Conservation (phyloP, 2,888 invertebrate species). For the Acanthoscelides obtectus region DNA sequence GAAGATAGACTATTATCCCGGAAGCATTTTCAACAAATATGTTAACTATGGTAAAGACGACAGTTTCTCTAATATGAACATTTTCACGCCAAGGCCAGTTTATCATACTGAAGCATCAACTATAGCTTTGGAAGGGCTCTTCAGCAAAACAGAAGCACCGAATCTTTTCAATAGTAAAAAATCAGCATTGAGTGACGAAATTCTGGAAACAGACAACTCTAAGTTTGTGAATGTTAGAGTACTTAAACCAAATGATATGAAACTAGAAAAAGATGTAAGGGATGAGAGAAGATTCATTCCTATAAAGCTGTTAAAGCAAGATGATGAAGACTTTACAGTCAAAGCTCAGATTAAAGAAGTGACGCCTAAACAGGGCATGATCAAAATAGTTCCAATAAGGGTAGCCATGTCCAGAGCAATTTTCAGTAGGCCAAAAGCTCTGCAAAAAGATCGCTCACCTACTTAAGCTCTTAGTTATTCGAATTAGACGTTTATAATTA, state of each 20-base stretch:
- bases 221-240: constrained; percentile 41
- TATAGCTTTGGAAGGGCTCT: constrained; percentile 63
- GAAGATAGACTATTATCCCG: constrained; percentile 43
- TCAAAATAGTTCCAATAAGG: constrained; percentile 44
- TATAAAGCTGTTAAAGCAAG: constrained; percentile 31
- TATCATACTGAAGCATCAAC: constrained; percentile 57
- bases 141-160: constrained; percentile 53
- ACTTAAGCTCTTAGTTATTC: neutral
- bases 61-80: constrained; percentile 40
- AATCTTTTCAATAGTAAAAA: constrained; percentile 15
- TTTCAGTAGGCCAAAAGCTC: neutral
- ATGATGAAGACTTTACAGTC: constrained; percentile 37
- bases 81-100: constrained; percentile 41
- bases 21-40: constrained; percentile 38
- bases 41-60: constrained; percentile 41
- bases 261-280: constrained; percentile 13
- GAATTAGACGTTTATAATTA: neutral
- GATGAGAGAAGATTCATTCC: constrained; percentile 31
- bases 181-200: constrained; percentile 30
- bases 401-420: constrained; percentile 32
- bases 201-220: constrained; percentile 42
- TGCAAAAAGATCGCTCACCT: neutral
- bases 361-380: constrained; percentile 36
- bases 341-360: constrained; percentile 45
- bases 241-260: constrained; percentile 33